Base-by-base conservation (phyloP, 2,888 invertebrate genomes). In the Ctena decussata region DNA sequence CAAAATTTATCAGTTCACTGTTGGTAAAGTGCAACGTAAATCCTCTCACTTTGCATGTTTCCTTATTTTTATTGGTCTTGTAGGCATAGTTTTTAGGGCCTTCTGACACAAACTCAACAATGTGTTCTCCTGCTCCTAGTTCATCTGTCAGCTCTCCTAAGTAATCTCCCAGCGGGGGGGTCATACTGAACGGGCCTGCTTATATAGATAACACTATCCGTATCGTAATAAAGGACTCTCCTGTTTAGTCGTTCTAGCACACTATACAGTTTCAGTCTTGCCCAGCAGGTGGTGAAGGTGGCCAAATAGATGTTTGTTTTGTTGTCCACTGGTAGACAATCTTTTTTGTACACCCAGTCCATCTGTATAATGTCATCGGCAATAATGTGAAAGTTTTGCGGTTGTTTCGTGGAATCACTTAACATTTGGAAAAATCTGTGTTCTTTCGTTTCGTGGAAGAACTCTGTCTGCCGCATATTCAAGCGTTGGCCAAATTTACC, bases 91-190 rank as follows among this genome's bases (percentile, higher is more conserved):
- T 41, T 41, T 41, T 41, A 41, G 41, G 41, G 8, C 41, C 41
- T 41, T 15, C 41, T 15, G 77, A 77, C 32, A 77, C 77, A 69
- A 77, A 70, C 35, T 77, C 77, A 11, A 21, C 37, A 35, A 77
- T 77, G 46, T 77, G 32, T 21, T 77, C 41, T 46, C 65, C 73
- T 11, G 6, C 8, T 11, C 15, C 41, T 15, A 41, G 15, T 41
- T 41, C 41, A 41, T 41, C 15, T 15, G 41, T 41, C 8, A 41
- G 41, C 15, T 41, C 41, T 41, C 41, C 41, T 15, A 41, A 15
- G 41, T 41, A 41, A 15, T 41, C 41, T 15, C 8, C 71, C 35
- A 35, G 24, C 18, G 39, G 71, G 71, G 71, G 37, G 24, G 24
- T 32, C 39, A 15, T 71, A 35, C 18, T 37, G 35, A 21, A 11